Conservation (phyloP, 2,888 invertebrate genomes). For the Sthenelais limicola region DNA sequence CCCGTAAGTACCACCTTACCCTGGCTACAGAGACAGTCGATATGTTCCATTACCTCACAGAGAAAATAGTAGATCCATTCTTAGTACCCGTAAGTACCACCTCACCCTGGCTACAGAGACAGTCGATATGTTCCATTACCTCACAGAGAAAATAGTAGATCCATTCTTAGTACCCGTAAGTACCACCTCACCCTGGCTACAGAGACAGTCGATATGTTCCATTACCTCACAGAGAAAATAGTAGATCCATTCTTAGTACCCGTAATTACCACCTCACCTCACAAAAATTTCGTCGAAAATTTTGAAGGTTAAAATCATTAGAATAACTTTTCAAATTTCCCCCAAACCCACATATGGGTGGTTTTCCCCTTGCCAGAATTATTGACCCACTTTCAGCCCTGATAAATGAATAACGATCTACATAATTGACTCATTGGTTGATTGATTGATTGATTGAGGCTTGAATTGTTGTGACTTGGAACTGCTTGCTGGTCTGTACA, state of each 20-base stretch:
- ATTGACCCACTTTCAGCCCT: too few species aligned
- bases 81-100: slow-evolving; percentile 84
- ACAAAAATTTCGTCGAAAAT: too few species aligned
- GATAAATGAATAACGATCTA: too few species aligned
- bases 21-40: slow-evolving; percentile 96
- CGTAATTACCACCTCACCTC: too few species aligned
- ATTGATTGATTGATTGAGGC: too few species aligned
- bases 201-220: slow-evolving; percentile 98
- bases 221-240: slow-evolving; percentile 92
- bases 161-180: slow-evolving; percentile 88
- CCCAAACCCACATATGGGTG: too few species aligned
- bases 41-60: slow-evolving; percentile 96
- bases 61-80: slow-evolving; percentile 94
- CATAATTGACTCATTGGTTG: too few species aligned
- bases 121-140: slow-evolving; percentile 97
- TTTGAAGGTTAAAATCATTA: too few species aligned
- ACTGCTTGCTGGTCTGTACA: too few species aligned
- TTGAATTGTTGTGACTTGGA: too few species aligned
- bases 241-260: slow-evolving; percentile 94
- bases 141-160: slow-evolving; percentile 91
- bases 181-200: slow-evolving; percentile 90
- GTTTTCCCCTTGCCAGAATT: too few species aligned
- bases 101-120: slow-evolving; percentile 94
- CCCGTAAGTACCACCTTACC: slow-evolving; percentile 87
- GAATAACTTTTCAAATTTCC: too few species aligned